Conservation (phyloP, 53 echinoderm and acorn worm genomes). For the Paelopatides confundens region DNA sequence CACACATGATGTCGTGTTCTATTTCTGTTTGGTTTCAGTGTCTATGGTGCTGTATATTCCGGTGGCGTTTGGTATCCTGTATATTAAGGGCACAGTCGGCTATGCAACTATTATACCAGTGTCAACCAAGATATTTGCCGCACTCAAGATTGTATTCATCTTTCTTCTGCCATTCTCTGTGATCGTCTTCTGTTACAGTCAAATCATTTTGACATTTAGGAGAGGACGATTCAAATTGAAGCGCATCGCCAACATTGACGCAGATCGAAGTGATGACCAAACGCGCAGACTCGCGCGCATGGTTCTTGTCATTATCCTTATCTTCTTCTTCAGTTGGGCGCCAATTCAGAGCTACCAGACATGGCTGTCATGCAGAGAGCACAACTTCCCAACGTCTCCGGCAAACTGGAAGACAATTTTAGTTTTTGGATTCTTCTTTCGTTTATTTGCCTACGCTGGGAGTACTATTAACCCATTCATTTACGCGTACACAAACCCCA, state of each 20-base stretch:
- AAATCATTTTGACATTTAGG: constrained; percentile 30
- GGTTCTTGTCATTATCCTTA: constrained; percentile 28
- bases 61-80: neutral
- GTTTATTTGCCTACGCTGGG: constrained; percentile 6
- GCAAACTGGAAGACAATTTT: constrained; percentile 6
- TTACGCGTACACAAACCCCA: constrained; percentile 43
- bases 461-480: constrained; percentile 43
- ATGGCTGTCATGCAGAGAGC: neutral
- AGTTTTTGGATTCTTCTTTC: constrained; percentile 8
- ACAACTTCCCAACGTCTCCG: neutral
- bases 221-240: constrained; percentile 9
- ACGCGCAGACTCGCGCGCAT: constrained; percentile 31
- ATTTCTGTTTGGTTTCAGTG: neutral
- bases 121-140: constrained; percentile 6
- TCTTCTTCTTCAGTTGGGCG: constrained; percentile 40
- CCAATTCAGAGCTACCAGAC: constrained; percentile 27
- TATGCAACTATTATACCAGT: neutral
- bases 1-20: neutral
- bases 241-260: constrained; percentile 19
- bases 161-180: constrained; percentile 30
- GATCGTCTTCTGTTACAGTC: constrained; percentile 16
- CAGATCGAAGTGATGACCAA: neutral
- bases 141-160: neutral
- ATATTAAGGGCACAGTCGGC: neutral
- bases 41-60: constrained; percentile 37